These are phyloP conservation scores for Urechis unicinctus DNA, from an alignment of 2,888 invertebrate species.

Conservation along the genomic window DNA sequence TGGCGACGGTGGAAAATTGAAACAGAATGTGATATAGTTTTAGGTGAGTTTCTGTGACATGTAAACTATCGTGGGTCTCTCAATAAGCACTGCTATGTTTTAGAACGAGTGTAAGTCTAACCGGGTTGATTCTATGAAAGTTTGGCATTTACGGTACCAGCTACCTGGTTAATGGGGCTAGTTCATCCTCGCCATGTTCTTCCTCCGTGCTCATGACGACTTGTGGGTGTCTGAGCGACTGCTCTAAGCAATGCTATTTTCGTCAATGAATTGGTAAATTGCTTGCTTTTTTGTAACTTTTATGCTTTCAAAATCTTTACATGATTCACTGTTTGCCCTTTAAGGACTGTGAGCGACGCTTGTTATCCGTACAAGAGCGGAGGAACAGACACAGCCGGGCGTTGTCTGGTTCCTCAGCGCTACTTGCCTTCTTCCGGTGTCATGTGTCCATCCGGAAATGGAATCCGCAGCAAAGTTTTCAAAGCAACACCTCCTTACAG, in stretches of 20 bases:
- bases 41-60: too few species aligned
- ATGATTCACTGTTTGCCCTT: conserved; percentile 17
- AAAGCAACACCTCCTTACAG: conserved; percentile 53
- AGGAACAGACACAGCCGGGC: conserved; percentile 56
- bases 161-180: too few species aligned
- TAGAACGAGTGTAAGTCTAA: too few species aligned
- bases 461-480: conserved; percentile 35
- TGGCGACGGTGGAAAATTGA: too few species aligned
- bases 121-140: too few species aligned
- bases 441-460: conserved; percentile 41
- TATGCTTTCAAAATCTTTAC: background rate
- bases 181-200: too few species aligned
- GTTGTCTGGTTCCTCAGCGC: conserved; percentile 59
- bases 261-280: background rate
- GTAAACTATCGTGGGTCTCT: too few species aligned
- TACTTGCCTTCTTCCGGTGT: conserved; percentile 6
- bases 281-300: background rate
- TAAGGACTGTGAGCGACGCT: conserved; percentile 73
- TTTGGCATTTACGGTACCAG: too few species aligned
- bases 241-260: background rate
- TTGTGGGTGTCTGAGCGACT: too few species aligned
- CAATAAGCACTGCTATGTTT: too few species aligned
- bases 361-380: conserved; percentile 74
- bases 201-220: too few species aligned
- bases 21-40: too few species aligned